Base-by-base conservation (phyloP, 2,797 vertebrate species). In the Pempheris klunzingeri region DNA sequence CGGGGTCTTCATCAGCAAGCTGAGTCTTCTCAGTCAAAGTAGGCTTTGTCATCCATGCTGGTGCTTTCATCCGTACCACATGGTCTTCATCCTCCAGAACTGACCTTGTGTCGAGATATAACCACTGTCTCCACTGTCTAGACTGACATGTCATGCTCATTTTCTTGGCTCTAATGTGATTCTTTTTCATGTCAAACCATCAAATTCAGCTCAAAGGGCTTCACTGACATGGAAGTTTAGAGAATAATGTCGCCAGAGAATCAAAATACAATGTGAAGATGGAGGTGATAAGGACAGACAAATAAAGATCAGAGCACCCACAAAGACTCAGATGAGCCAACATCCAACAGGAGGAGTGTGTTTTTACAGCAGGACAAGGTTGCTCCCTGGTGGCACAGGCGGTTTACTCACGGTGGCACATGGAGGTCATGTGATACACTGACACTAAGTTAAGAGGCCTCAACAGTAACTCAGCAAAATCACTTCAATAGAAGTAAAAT, bases 331-430 rank as follows among this genome's bases (percentile, higher is more conserved):
- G 10, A 58, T 43, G 34, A 61, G 15, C 11, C 3, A 3, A 1
- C 11, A 26, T 30, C 5, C 30, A 47, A 1, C 14, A 9, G 1
- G 13, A 20, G 8, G 1, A 30, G 36, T 3, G 28, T 24, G 32
- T 32, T 4, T 44, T 0, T 13, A 18, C 24, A 68, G 24, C 50
- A 32, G 43, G 32, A 22, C 41, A 63, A 60, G 1, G 49, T 52
- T 68, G 68, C 83, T 52, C 74, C 79, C 88, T 86, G 30, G 71
- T 80, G 90, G 89, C 26, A n/a, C n/a, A n/a, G n/a, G n/a, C n/a
- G n/a, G 5, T 9, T 18, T 4, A 26, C 8, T 58, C 9, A 41
- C 9, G 8, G 12, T 47, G 12, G 2, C 46, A 32, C 1, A 14
- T 18, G 28, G 7, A 26, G 36, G 24, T 26, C 2, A 18, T 20